Conservation (phyloP, 2,113 vertebrate species). For the Boleophthalmus pectinirostris region DNA sequence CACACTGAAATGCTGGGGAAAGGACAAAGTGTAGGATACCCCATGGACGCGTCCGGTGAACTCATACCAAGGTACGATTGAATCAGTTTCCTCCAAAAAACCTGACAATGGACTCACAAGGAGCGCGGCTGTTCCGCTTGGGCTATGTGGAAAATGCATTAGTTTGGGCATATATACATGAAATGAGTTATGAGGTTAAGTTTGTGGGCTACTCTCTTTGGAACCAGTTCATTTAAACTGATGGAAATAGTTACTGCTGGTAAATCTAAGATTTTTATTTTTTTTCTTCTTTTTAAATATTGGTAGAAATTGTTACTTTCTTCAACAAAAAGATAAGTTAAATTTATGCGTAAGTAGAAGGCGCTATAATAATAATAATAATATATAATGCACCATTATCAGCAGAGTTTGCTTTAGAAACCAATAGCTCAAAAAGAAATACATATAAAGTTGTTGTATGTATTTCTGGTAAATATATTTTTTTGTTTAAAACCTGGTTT, state of each 20-base stretch:
- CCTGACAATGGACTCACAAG: background rate
- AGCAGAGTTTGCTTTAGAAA: no score
- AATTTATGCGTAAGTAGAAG: background rate
- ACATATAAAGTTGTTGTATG: background rate
- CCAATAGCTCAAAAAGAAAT: no score
- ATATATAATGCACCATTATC: no score
- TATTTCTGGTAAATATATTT: background rate
- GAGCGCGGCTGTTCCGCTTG: conserved; percentile 5
- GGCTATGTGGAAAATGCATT: background rate
- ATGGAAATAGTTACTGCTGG: conserved; percentile 4
- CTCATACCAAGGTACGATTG: conserved; percentile 71
- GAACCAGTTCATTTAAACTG: conserved; percentile 4
- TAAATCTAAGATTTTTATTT: background rate
- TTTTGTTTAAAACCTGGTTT: background rate
- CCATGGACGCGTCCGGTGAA: conserved; percentile 40
- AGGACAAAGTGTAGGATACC: conserved; percentile 59
- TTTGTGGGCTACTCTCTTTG: background rate
- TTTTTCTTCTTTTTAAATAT: background rate
- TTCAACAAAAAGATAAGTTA: background rate
- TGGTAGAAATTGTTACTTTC: background rate
- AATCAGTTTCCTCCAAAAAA: background rate
- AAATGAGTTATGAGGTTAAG: conserved; percentile 9
- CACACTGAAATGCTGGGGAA: conserved; percentile 62
- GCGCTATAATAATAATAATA: no score
- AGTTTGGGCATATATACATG: conserved; percentile 8